Evolutionary conservation across 2,888 invertebrate genomes (phyloP), one percentile per base, ranked within the genome.

Genomic region (Pinctada fucata): DNA sequence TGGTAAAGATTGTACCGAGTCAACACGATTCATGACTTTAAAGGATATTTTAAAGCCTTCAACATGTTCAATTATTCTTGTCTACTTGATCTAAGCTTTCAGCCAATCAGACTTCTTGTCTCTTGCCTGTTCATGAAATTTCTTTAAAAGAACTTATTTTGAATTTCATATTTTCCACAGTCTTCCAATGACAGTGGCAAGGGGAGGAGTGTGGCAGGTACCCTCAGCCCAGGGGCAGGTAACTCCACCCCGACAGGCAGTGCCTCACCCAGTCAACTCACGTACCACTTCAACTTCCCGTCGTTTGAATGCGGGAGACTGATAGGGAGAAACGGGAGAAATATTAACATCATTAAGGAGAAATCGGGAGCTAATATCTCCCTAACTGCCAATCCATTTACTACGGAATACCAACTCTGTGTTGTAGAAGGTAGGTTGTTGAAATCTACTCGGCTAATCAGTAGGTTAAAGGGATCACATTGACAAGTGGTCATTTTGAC

Each of bases 101-200:
- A 31, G 31, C 31, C 31, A 31, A 31, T 31, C 31, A 31, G 31
- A 31, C 31, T 31, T 31, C 31, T 31, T 31, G 31, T 31, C 31
- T 31, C 31, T 31, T 31, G 31, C 31, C 31, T 1, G 31, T 31
- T 31, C 31, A 31, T 31, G 31, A 31, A 31, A 31, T 31, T 31
- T 31, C 31, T 31, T 31, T 31, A 31, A 31, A 31, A 31, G 31
- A 31, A 31, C 31, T 31, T 68, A 45, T 68, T 68, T 13, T 6
- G 70, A 48, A 70, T 47, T 49, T 49, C 6, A 4, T 13, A 47
- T 31, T 45, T 78, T 58, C 81, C 80, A 47, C 77, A 95, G 95
- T 96, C 95, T 82, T 96, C 96, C 79, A 96, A 95, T 92, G 96
- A 96, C 92, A 96, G 96, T 92, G 96, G 96, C 70, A 96, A 96